phyloP scores from a whole-genome alignment of 2,113 vertebrate genomes.

The Saccopteryx bilineata region DNA sequence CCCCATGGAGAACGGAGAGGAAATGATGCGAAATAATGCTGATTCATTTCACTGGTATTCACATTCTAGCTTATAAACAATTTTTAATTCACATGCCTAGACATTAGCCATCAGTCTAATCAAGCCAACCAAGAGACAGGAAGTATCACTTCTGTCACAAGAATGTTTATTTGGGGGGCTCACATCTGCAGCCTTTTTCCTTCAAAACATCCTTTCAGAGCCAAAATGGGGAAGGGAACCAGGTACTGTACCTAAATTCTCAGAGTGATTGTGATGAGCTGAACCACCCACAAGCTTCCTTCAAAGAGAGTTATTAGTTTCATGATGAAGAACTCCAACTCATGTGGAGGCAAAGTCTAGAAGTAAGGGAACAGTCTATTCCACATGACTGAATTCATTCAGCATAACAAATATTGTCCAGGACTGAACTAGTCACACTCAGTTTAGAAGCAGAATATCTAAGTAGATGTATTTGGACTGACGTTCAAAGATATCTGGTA shows the following conservation, averaged over 20 bases:
- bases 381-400: conserved; percentile 47
- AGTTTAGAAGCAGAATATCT: not conserved
- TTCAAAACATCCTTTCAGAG: conserved; percentile 70
- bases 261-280: conserved; percentile 61
- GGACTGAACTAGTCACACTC: not conserved
- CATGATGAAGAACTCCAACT: conserved; percentile 65
- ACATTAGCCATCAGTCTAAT: conserved; percentile 65
- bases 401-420: not conserved
- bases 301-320: conserved; percentile 67
- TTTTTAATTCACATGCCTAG: conserved; percentile 73
- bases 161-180: conserved; percentile 76
- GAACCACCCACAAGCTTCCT: conserved; percentile 68
- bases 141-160: conserved; percentile 64
- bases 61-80: conserved; percentile 64
- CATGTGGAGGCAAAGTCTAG: conserved; percentile 46
- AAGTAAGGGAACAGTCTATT: conserved; percentile 62
- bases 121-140: conserved; percentile 77
- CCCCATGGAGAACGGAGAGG: conserved; percentile 45
- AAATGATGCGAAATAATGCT: conserved; percentile 70
- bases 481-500: not conserved
- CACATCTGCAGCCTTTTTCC: conserved; percentile 77
- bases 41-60: conserved; percentile 66
- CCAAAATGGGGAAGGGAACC: conserved; percentile 53
- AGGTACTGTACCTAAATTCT: conserved; percentile 74
- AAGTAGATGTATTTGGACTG: not conserved